phyloP scores from a whole-genome alignment of 2,797 vertebrate species.

The Glyptemys insculpta region DNA sequence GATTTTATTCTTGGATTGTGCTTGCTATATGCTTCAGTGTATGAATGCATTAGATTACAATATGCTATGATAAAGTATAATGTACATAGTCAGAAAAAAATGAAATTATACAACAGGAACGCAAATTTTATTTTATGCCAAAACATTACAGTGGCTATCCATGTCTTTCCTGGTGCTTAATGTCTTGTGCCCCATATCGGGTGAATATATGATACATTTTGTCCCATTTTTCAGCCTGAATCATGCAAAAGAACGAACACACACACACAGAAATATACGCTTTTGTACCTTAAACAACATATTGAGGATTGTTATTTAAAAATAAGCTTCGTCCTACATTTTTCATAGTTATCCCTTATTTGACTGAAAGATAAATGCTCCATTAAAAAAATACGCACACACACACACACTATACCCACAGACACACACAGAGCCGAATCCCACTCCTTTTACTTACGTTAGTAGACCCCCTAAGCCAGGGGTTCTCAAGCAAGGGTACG shows the following conservation, averaged over 20 bases:
- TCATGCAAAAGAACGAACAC: fast-evolving
- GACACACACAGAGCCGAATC: neutral
- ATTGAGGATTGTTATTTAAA: neutral
- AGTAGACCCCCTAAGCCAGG: neutral
- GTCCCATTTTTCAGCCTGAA: fast-evolving
- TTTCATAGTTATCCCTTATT: neutral
- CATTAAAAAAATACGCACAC: neutral
- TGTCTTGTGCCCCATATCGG: neutral
- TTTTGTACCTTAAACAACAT: neutral
- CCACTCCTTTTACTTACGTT: neutral
- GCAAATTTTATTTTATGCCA: fast-evolving
- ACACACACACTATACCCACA: neutral
- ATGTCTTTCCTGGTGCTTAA: fast-evolving
- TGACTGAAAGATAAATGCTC: fast-evolving
- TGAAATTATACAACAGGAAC: neutral
- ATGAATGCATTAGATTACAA: neutral
- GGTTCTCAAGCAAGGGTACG: too few relatives aligned
- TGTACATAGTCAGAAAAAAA: fast-evolving
- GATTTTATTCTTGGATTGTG: fast-evolving
- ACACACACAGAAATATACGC: fast-evolving
- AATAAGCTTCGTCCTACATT: fast-evolving
- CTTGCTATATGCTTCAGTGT: fast-evolving
- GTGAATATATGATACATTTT: fast-evolving
- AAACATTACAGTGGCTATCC: fast-evolving
- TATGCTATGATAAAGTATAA: fast-evolving